A percentile compares a stretch with the other conserved stretches of the same genome.
Evolutionary conservation across 2,113 vertebrate genomes (phyloP).

Genomic region (Acinonyx jubatus): DNA sequence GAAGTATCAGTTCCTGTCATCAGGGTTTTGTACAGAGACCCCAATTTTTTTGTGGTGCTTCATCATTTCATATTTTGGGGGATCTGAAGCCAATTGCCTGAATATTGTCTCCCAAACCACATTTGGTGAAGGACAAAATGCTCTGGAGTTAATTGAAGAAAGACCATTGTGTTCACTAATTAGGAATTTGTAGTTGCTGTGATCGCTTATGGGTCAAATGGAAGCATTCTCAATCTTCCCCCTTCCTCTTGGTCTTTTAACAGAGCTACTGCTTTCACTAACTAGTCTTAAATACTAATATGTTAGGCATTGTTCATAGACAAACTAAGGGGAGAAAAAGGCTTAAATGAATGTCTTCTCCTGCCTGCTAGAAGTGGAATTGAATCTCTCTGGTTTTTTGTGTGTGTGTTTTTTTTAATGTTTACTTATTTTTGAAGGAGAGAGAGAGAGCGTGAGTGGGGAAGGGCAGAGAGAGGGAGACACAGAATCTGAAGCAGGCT

Average conservation of each 20-base stretch:
- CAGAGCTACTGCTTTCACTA: not conserved
- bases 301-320: not conserved
- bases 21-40: not conserved
- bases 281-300: not conserved
- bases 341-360: not conserved
- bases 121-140: constrained; percentile 25
- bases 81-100: constrained; percentile 1
- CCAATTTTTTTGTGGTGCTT: not conserved
- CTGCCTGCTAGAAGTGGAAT: constrained; percentile 29
- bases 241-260: not conserved
- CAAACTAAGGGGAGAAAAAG: not conserved
- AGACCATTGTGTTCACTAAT: not conserved
- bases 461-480: no score
- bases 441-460: no score
- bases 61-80: not conserved
- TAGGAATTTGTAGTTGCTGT: not conserved
- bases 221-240: not conserved
- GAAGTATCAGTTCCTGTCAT: not conserved
- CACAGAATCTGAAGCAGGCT: no score
- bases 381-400: not conserved
- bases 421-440: no score
- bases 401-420: no score
- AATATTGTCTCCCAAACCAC: constrained; percentile 20
- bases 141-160: constrained; percentile 34
- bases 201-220: not conserved